Evolutionary conservation across 1,140 invertebrate genomes (phyloP).

Genomic region (Hypothenemus hampei): DNA sequence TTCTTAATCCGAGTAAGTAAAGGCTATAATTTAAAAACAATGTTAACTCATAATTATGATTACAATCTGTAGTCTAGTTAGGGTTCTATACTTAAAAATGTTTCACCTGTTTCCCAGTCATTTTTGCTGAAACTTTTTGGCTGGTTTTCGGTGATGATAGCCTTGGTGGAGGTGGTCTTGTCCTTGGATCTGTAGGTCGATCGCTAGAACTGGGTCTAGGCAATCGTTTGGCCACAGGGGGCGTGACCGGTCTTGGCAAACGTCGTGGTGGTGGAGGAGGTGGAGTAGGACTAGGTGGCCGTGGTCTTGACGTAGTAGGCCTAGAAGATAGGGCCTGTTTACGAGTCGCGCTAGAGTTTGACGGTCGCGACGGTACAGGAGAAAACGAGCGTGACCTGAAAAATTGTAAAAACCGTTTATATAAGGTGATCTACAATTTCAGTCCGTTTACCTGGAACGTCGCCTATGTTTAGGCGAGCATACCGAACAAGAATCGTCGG

Average conservation of each 20-base stretch:
- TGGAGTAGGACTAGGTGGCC: constrained; percentile 40
- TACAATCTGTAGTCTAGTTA: neutral
- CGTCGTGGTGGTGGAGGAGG: constrained; percentile 41
- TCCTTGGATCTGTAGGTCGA: constrained; percentile 42
- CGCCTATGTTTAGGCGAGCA: constrained; percentile 55
- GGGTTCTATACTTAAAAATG: neutral
- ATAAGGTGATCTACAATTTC: neutral
- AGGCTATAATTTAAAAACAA: constrained; percentile 32
- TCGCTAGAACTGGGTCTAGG: constrained; percentile 37
- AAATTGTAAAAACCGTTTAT: too few relatives aligned
- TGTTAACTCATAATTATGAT: neutral
- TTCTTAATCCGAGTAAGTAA: constrained; percentile 42
- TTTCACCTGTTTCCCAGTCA: neutral
- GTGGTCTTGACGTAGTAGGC: constrained; percentile 24
- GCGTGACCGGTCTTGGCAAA: constrained; percentile 47
- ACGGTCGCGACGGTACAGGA: constrained; percentile 40
- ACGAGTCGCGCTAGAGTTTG: constrained; percentile 20
- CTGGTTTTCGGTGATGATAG: constrained; percentile 37
- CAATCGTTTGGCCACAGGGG: constrained; percentile 46
- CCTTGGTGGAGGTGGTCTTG: constrained; percentile 41
- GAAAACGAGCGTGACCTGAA: constrained; percentile 50
- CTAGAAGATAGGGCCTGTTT: constrained; percentile 34
- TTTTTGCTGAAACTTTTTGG: constrained; percentile 29
- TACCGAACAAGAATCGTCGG: constrained; percentile 74
- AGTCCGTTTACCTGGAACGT: constrained; percentile 39